Conservation (phyloP, 2,797 vertebrate species). For the Cheirogaleus major region DNA sequence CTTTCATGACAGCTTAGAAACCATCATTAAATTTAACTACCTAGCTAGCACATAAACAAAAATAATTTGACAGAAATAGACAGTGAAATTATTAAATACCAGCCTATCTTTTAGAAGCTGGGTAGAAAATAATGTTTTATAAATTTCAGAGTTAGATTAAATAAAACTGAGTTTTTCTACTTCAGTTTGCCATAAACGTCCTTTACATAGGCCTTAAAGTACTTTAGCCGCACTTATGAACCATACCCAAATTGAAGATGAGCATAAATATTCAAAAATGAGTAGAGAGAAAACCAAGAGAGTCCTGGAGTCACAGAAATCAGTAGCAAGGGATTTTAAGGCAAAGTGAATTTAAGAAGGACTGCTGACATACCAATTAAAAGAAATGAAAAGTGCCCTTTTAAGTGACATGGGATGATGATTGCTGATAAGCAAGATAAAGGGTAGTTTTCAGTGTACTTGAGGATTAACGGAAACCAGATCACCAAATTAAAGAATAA, state of each 20-base stretch:
- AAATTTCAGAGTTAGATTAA: conserved; percentile 20
- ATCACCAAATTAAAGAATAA: not conserved
- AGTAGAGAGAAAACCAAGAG: not conserved
- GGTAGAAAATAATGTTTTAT: conserved; percentile 15
- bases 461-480: not conserved
- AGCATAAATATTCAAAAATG: not conserved
- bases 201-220: not conserved
- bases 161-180: conserved; percentile 34
- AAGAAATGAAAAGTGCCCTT: not conserved
- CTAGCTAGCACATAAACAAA: conserved; percentile 43
- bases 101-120: conserved; percentile 25
- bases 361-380: not conserved
- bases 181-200: not conserved
- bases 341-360: not conserved
- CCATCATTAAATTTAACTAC: conserved; percentile 38
- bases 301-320: not conserved
- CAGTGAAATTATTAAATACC: conserved; percentile 30
- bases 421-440: not conserved
- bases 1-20: conserved; percentile 11
- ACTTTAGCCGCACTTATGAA: not conserved
- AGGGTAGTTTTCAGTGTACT: not conserved
- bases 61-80: conserved; percentile 58
- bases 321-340: not conserved
- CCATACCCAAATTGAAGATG: not conserved
- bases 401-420: not conserved